Evolutionary conservation across 2,888 invertebrate species (phyloP).

Genomic region (Mantis religiosa): DNA sequence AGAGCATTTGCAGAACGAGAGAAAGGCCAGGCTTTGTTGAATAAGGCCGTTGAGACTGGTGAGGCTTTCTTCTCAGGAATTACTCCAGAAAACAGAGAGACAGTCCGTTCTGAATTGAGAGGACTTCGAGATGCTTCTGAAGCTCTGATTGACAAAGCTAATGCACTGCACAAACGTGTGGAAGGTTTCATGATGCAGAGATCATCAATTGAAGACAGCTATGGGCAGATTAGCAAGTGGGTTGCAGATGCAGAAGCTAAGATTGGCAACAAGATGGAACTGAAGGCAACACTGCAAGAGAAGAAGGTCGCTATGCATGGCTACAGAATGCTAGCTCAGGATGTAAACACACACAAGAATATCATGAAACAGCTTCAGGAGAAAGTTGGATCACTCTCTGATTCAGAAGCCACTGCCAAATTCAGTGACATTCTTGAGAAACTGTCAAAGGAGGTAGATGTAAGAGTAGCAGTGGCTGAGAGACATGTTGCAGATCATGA

Average conservation of each 20-base stretch:
- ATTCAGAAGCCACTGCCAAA: conserved; percentile 73
- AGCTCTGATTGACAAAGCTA: conserved; percentile 76
- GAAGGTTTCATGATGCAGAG: conserved; percentile 86
- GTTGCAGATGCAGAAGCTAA: conserved; percentile 73
- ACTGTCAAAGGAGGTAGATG: conserved; percentile 62
- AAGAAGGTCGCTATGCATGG: conserved; percentile 84
- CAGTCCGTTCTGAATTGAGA: conserved; percentile 76
- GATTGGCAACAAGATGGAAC: conserved; percentile 63
- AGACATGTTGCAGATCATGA: conserved; percentile 77
- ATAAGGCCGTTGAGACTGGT: conserved; percentile 78
- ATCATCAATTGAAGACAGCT: conserved; percentile 89
- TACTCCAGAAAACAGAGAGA: conserved; percentile 81
- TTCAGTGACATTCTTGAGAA: conserved; percentile 66
- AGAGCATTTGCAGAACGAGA: conserved; percentile 73
- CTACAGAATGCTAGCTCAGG: conserved; percentile 75
- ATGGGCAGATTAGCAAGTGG: conserved; percentile 82
- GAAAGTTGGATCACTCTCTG: conserved; percentile 72
- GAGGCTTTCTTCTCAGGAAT: conserved; percentile 84
- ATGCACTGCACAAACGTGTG: conserved; percentile 78
- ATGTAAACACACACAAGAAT: conserved; percentile 79
- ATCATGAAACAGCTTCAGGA: conserved; percentile 80
- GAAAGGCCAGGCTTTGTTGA: conserved; percentile 71
- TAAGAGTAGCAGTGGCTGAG: conserved; percentile 62
- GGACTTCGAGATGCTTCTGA: conserved; percentile 79
- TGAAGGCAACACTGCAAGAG: conserved; percentile 77